These are phyloP conservation scores for Altica lythri DNA, from an alignment of 2,888 invertebrate genomes.

Conservation along the genomic window DNA sequence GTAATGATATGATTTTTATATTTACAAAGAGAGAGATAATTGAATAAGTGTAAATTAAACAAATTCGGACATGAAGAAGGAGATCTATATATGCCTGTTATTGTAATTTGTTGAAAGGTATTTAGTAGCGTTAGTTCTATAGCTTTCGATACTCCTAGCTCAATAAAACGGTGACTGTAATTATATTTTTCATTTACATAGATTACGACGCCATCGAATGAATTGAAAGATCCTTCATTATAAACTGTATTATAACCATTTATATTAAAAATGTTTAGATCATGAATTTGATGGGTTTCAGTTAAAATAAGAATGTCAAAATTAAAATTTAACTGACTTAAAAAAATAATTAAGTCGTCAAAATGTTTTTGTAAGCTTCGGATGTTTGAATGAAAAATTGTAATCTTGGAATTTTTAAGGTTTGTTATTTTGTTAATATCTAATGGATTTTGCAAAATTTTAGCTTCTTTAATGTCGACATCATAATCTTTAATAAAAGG, in stretches of 20 bases:
- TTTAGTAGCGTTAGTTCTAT: background rate
- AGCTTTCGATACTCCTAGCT: background rate
- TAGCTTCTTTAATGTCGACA: background rate
- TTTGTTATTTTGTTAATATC: background rate
- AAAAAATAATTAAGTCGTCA: background rate
- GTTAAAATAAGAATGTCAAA: background rate
- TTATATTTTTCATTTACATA: background rate
- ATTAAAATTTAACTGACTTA: background rate
- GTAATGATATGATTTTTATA: background rate
- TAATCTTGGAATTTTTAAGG: background rate
- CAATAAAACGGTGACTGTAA: background rate
- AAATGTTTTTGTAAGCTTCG: background rate
- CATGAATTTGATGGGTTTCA: no score
- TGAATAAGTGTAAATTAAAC: background rate
- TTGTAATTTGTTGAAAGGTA: background rate
- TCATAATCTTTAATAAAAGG: background rate
- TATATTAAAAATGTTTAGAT: background rate
- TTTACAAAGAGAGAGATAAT: background rate
- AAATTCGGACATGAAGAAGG: background rate
- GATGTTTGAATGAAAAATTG: background rate
- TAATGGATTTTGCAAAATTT: background rate
- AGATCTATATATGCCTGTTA: background rate
- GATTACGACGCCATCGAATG: background rate
- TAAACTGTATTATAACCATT: background rate
- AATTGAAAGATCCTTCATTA: background rate